A percentile compares a stretch with the other conserved stretches of the same genome.
Conservation (phyloP, 2,113 vertebrate species). For the Perognathus longimembris region DNA sequence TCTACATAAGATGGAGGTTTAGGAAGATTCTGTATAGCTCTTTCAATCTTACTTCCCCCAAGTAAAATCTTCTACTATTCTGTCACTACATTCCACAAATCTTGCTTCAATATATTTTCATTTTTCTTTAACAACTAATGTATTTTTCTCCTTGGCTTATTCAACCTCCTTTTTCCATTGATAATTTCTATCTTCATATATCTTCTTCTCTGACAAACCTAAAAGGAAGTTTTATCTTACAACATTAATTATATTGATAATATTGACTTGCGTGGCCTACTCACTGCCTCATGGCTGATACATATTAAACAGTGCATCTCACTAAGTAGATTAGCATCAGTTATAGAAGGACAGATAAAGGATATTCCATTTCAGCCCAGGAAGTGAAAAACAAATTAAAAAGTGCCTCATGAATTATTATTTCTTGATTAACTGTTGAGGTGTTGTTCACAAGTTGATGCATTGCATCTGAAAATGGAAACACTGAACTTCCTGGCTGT, state of each 20-base stretch:
- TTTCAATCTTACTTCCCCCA: neutral
- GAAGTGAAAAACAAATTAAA: conserved; percentile 17
- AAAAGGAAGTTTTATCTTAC: neutral
- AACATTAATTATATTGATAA: conserved; percentile 20
- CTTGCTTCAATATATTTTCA: neutral
- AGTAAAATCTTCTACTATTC: neutral
- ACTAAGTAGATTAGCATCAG: conserved; percentile 9
- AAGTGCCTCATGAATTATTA: conserved; percentile 39
- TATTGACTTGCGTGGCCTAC: neutral
- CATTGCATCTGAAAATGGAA: neutral
- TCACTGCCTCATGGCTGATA: neutral
- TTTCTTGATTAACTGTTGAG: conserved; percentile 15
- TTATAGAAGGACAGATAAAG: neutral
- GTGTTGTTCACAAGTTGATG: neutral
- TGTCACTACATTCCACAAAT: neutral
- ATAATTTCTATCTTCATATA: neutral
- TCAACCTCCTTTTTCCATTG: neutral
- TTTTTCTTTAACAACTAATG: neutral
- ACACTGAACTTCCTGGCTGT: neutral
- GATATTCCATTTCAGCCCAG: neutral
- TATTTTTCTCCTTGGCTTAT: neutral
- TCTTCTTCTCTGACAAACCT: conserved; percentile 4
- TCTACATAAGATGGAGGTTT: neutral
- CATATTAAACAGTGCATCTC: conserved; percentile 10
- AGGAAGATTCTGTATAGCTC: neutral